A percentile compares a stretch with the other conserved stretches of the same genome.
Conservation (phyloP, 1,140 invertebrate genomes). For the Gryon sp. region DNA sequence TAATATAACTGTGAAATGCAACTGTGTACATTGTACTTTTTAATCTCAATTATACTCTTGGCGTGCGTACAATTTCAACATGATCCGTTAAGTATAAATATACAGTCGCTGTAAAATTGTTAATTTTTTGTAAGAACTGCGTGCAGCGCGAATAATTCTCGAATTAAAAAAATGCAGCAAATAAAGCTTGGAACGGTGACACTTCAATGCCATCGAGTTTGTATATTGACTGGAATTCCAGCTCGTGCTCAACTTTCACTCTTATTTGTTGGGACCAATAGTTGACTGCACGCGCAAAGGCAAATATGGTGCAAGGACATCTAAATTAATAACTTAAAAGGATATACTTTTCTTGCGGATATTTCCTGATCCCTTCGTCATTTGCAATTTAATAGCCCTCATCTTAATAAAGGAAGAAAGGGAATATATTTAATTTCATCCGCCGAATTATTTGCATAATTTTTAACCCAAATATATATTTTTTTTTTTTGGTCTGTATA, state of each 20-base stretch:
- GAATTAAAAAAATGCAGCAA: constrained; percentile 34
- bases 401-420: too few relatives aligned
- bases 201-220: constrained; percentile 67
- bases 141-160: constrained; percentile 19
- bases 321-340: constrained; percentile 52
- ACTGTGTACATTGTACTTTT: constrained; percentile 15
- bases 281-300: constrained; percentile 56
- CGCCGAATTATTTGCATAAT: too few relatives aligned
- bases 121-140: constrained; percentile 15
- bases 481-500: too few relatives aligned
- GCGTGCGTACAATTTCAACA: constrained; percentile 18
- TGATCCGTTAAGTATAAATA: constrained; percentile 31
- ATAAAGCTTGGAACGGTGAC: constrained; percentile 63
- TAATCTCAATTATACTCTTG: background rate
- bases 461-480: too few relatives aligned
- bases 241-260: constrained; percentile 72
- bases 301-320: constrained; percentile 64
- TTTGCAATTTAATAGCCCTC: too few relatives aligned
- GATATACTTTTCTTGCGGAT: constrained; percentile 24
- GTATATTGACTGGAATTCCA: constrained; percentile 67
- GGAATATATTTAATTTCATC: too few relatives aligned
- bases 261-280: constrained; percentile 64
- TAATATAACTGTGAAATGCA: constrained; percentile 4
- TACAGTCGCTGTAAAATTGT: constrained; percentile 30
- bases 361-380: too few relatives aligned